Conservation (phyloP, 2,888 invertebrate genomes). For the Agrochola lychnidis region DNA sequence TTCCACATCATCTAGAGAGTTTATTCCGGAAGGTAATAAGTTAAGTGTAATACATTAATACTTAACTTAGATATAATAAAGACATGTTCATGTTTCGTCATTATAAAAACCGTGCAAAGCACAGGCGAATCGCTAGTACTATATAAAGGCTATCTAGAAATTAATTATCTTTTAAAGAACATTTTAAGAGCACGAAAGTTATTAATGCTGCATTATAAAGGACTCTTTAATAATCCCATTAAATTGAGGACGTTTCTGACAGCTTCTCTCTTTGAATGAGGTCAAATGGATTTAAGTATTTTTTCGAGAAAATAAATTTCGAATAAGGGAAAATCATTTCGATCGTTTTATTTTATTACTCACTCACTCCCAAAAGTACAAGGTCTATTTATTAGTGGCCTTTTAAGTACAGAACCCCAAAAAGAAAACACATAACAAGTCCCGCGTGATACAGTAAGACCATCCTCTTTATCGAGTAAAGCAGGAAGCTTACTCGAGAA, state of each 20-base stretch:
- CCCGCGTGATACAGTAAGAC: not conserved
- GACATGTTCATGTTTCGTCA: no score
- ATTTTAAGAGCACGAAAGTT: not conserved
- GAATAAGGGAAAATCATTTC: no score
- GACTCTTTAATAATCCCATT: not conserved
- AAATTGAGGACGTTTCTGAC: not conserved
- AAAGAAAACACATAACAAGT: not conserved
- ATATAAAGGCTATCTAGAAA: not conserved
- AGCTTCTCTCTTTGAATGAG: not conserved
- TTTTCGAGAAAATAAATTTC: not conserved
- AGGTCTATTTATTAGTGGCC: not conserved
- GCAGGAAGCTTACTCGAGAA: slow-evolving; percentile 25
- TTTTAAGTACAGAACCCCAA: not conserved
- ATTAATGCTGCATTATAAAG: not conserved
- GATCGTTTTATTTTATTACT: not conserved
- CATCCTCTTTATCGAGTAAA: slow-evolving; percentile 19
- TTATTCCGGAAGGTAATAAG: no score
- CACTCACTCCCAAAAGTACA: not conserved
- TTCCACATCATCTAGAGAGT: no score
- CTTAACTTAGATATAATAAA: no score
- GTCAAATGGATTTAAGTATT: not conserved
- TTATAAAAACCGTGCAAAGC: no score
- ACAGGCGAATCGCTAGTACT: no score
- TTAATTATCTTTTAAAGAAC: not conserved
- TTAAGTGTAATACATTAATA: no score